phyloP scores from a whole-genome alignment of 2,797 vertebrate species.

The Clarias fuscus region DNA sequence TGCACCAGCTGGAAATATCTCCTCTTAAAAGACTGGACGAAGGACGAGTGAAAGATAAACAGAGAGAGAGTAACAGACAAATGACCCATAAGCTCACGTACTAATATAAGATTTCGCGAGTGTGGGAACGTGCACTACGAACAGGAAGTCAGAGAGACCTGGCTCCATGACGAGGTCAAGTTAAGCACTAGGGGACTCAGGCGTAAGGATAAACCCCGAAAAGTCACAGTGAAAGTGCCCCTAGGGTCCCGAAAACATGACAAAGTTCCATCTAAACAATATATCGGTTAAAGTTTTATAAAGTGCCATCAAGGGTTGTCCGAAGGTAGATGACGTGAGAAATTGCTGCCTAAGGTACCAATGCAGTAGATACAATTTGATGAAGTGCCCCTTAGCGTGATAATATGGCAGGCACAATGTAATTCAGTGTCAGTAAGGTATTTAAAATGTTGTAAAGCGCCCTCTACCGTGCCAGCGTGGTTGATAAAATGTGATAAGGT shows the following conservation, averaged over 20 bases:
- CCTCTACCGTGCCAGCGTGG: background rate
- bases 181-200: background rate
- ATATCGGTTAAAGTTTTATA: background rate
- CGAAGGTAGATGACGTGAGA: background rate
- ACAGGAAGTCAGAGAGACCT: slow-evolving; percentile 33
- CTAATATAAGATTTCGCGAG: slow-evolving; percentile 45
- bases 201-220: background rate
- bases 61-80: background rate
- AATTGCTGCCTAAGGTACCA: background rate
- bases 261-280: background rate
- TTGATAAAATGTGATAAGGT: background rate
- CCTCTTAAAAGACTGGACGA: slow-evolving; percentile 92
- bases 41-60: background rate
- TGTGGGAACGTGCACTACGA: slow-evolving; percentile 43
- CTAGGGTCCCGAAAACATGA: background rate
- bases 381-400: no score
- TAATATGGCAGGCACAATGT: no score
- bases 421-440: background rate
- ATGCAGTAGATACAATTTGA: background rate
- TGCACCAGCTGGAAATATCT: slow-evolving; percentile 97
- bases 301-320: background rate
- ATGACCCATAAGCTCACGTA: background rate
- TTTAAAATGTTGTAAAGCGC: background rate
- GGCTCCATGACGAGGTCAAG: slow-evolving; percentile 25
- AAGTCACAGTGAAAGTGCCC: background rate